Evolutionary conservation across 2,888 invertebrate species (phyloP), one percentile per base, ranked within the genome.

Genomic region (Drosophila nr. medialis): DNA sequence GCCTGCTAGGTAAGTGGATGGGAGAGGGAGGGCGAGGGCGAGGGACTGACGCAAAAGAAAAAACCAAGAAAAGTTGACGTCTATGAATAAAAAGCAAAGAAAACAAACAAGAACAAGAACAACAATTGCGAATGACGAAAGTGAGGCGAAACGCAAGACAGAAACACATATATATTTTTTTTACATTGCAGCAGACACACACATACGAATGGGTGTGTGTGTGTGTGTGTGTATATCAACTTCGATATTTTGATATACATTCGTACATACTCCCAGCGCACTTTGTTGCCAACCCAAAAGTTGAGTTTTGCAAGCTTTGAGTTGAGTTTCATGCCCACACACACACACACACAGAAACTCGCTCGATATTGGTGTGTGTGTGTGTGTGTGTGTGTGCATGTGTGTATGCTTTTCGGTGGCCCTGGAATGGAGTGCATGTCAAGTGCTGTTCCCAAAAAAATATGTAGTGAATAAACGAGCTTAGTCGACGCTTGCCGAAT

Each of bases 121-220:
- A 63, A 70, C 63, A 66, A 64, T 54, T 64, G 73, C 50, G 64
- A 38, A 65, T 55, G 59, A 72, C 50, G 66, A 71, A 77, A 34
- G 49, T 64, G 54, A 61, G 58, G 61, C 32, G 50, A 60, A 77
- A 58, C 36, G 42, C 58, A 65, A 48, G 54, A 10, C 36, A 64
- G 24, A 75, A 75, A 64, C 15, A 27, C 8, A 48, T 24, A 27
- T 7, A 27, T 27, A 18, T 7, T 10, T 30, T 40, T 59, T 68
- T 59, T 58, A 38, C 64, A 53, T 36, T 72, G 60, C 63, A 34
- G 18, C 40, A 38, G 32, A 49, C 42, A 38, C 51, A 27, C 48
- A 60, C 30, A 38, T 8, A 58, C 59, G 24, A 45, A 45, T 45
- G 45, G 15, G 45, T 45, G 45, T 67, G 34, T 30, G 24, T 62